phyloP scores from a whole-genome alignment of 2,888 invertebrate genomes.

The Ellobium chinense region DNA sequence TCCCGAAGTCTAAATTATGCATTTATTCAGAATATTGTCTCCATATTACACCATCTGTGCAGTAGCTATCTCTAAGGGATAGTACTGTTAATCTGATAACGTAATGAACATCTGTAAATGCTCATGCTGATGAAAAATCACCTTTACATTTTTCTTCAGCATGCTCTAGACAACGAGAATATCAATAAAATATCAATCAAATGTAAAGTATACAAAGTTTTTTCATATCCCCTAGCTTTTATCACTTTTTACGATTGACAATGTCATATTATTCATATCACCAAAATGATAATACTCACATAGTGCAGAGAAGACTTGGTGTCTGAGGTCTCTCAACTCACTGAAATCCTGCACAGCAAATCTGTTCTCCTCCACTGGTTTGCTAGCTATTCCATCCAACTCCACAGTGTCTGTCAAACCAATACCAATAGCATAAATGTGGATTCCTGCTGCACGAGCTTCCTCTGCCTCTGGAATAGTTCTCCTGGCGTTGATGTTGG shows the following conservation, averaged over 20 bases:
- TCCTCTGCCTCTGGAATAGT: constrained; percentile 69
- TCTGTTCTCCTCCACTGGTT: constrained; percentile 58
- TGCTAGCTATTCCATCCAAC: constrained; percentile 63
- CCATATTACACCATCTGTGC: no score
- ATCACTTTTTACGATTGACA: background rate
- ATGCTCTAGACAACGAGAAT: background rate
- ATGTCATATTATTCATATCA: background rate
- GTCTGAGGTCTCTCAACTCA: constrained; percentile 55
- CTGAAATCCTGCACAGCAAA: constrained; percentile 61
- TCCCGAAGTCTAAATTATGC: no score
- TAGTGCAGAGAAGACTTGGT: constrained; percentile 55
- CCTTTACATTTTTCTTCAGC: background rate
- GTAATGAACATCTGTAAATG: no score
- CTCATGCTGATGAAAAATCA: no score
- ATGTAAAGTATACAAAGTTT: background rate
- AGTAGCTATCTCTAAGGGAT: no score
- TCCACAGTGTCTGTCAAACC: constrained; percentile 63
- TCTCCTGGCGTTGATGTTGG: constrained; percentile 68
- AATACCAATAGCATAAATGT: constrained; percentile 60
- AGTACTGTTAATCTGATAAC: no score
- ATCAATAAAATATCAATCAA: background rate
- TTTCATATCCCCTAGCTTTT: background rate
- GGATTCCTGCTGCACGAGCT: constrained; percentile 52
- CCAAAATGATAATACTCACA: constrained; percentile 50
- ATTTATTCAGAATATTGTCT: no score